Conservation (phyloP, 1,140 invertebrate genomes). For the Drosophila simulans region DNA sequence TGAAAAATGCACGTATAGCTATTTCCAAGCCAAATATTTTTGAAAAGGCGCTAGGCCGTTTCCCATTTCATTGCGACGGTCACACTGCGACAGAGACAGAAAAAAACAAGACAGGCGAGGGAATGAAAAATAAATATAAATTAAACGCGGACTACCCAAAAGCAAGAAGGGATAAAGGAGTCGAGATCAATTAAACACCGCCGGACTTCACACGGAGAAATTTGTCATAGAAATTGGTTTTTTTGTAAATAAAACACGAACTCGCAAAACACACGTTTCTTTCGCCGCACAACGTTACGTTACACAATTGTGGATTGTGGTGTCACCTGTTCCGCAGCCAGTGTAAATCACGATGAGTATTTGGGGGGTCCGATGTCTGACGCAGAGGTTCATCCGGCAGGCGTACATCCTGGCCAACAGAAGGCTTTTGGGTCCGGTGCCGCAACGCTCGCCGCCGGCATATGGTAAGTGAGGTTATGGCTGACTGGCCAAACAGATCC, state of each 20-base stretch:
- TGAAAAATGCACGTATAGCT: neutral
- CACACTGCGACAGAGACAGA: constrained; percentile 23
- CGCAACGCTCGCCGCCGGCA: constrained; percentile 18
- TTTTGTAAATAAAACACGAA: constrained; percentile 37
- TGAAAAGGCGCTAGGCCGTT: neutral
- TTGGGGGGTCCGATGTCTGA: constrained; percentile 59
- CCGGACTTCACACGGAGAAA: constrained; percentile 45
- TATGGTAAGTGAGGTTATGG: constrained; percentile 60
- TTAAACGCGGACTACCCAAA: neutral
- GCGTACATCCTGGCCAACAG: constrained; percentile 68
- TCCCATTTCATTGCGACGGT: neutral
- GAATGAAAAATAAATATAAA: constrained; percentile 28
- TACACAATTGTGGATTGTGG: constrained; percentile 56
- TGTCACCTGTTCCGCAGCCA: constrained; percentile 23
- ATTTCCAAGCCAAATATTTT: neutral
- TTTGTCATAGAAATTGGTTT: constrained; percentile 45
- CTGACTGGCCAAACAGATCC: neutral
- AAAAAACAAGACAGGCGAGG: constrained; percentile 24
- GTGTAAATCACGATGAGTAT: constrained; percentile 70
- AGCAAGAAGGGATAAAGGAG: constrained; percentile 6
- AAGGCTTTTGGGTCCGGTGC: constrained; percentile 29
- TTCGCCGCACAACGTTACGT: constrained; percentile 9
- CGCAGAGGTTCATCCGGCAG: constrained; percentile 67
- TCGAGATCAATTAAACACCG: constrained; percentile 18
- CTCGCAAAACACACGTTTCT: constrained; percentile 29